Evolutionary conservation across 2,888 invertebrate genomes (phyloP), one percentile per base, ranked within the genome.

Genomic region (Oeneis ivallda): DNA sequence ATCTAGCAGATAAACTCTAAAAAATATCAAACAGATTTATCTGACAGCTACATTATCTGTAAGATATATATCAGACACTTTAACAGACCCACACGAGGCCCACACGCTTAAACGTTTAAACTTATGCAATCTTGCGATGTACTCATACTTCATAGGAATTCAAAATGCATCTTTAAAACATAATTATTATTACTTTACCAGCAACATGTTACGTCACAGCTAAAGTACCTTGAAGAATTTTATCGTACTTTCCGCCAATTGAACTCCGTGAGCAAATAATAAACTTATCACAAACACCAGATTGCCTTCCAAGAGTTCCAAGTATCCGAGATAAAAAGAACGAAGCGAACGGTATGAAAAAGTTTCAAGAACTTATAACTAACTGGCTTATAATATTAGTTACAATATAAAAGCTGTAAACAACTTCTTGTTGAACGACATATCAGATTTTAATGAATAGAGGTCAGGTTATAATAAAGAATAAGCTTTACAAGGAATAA

Each of bases 241-340:
- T 43, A 57, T 26, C 41, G 26, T 34, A 54, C 34, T 54, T 49
- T 54, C 47, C n/a, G 63, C 67, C 62, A 61, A 62, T 62, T 67
- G 59, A 41, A 83, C 78, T 81, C 77, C 74, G 78, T 79, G 77
- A 81, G 79, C 80, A 83, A 84, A 86, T 85, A 88, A 87, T 86
- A 88, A 84, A 86, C 86, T 86, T 85, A 86, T 86, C 81, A 79
- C 78, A 75, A 72, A 76, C 79, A 78, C 81, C 72, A 72, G 45
- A 47, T 34, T 58, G 45, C 45, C 32, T 45, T 58, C 43, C 43
- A 7, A 57, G 43, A 41, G 74, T 71, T 71, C 72, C 72, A 72
- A 79, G 81, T 84, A 85, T 84, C 83, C 79, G 68, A 75, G 81
- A 81, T 79, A 79, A 81, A n/a, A 83, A 79, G 82, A 87, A 86